Base-by-base conservation (phyloP, 1,140 invertebrate genomes). In the Rhizoglyphus robini region DNA sequence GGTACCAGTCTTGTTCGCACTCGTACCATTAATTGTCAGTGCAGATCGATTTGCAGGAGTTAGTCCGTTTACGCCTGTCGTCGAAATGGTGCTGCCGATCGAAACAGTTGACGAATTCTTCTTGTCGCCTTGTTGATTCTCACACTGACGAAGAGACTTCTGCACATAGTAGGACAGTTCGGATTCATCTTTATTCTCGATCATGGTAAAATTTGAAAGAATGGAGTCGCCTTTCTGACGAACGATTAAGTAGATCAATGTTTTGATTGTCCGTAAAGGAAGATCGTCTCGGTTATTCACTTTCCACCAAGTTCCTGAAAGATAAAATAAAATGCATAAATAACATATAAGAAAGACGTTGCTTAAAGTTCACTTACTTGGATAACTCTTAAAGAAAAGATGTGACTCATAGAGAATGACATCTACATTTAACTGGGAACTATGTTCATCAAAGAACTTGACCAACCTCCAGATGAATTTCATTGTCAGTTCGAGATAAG, bases 401-500 rank as follows among this genome's bases (percentile, higher is more conserved):
- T 94, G 88, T 51, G 89, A 82, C 74, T 93, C 90, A 29, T 85
- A 79, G 20, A 95, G 75, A 68, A 95, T 83, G 3, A 81, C 70
- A 74, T 91, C 88, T 66, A 90, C 85, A 75, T 88, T 83, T 34
- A 90, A 79, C 11, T 87, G 83, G 69, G 83, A 81, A 25, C 83
- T 81, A 81, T 86, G 87, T 51, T 51, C 48, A 2, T 84, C 82
- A 66, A 92, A 83, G 71, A 85, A 82, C 71, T 88, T 86, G 13
- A 88, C 81, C 31, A 88, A 84, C 76, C 89, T 88, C 89, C 83
- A 96, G 68, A 87, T 82, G 75, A 85, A 94, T 72, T 92, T 93
- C 83, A 87, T 90, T 47, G 88, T 84, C 58, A 88, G 75, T 71
- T 88, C 89, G 68, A 83, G 83, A 73, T 85, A 90, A 63, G 88